Conservation (phyloP, 2,888 invertebrate species). For the Agriopis marginaria region DNA sequence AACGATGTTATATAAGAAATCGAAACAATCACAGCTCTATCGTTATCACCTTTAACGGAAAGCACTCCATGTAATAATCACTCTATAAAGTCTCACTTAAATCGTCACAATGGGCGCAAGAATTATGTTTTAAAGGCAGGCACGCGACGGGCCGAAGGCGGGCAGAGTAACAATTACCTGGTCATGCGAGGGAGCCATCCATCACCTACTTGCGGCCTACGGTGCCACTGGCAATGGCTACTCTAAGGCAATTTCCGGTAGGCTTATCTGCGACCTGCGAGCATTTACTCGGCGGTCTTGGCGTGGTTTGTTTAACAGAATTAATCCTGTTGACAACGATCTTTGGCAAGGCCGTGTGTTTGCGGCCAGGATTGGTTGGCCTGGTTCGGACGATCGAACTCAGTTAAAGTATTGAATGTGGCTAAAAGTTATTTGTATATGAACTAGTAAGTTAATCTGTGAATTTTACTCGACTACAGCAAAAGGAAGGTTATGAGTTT, state of each 20-base stretch:
- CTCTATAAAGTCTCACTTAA: constrained; percentile 54
- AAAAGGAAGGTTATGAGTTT: no score
- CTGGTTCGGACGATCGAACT: constrained; percentile 20
- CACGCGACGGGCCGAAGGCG: constrained; percentile 70
- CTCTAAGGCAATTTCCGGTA: constrained; percentile 83
- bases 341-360: constrained; percentile 64
- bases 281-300: constrained; percentile 67
- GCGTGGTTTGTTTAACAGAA: constrained; percentile 80
- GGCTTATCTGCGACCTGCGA: constrained; percentile 76
- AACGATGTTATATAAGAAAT: constrained; percentile 19
- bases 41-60: constrained; percentile 41
- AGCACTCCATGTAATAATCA: constrained; percentile 39
- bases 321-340: constrained; percentile 68
- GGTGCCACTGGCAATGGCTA: constrained; percentile 74
- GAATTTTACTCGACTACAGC: no score
- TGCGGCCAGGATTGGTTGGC: constrained; percentile 27
- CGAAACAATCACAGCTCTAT: constrained; percentile 30
- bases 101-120: constrained; percentile 65
- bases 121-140: constrained; percentile 70
- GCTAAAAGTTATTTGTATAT: no score
- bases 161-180: constrained; percentile 82
- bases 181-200: constrained; percentile 83
- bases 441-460: no score
- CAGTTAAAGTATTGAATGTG: not conserved
- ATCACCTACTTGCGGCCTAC: constrained; percentile 75